Evolutionary conservation across 2,888 invertebrate genomes (phyloP).

Genomic region (Amphipyra tragopoginis): DNA sequence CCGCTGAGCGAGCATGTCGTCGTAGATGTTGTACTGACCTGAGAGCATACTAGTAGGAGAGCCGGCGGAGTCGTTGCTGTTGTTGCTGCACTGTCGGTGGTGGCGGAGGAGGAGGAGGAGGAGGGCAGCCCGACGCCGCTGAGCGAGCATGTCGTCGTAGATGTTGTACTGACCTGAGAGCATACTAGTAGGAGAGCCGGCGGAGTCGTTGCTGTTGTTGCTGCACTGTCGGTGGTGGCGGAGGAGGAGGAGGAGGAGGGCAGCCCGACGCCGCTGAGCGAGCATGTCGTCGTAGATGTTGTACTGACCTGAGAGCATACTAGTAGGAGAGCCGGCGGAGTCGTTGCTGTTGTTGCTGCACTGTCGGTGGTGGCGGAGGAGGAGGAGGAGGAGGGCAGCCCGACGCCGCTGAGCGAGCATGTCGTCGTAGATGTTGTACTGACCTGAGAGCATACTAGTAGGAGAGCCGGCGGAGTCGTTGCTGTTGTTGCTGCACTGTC

Average conservation of each 20-base stretch:
- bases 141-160: too few species aligned
- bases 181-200: constrained; percentile 95
- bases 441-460: constrained; percentile 95
- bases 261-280: constrained; percentile 94
- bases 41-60: constrained; percentile 96
- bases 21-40: too few species aligned
- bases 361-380: constrained; percentile 95
- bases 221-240: constrained; percentile 96
- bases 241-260: too few species aligned
- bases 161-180: constrained; percentile 91
- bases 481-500: constrained; percentile 95
- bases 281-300: constrained; percentile 92
- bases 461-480: constrained; percentile 95
- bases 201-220: constrained; percentile 94
- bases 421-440: constrained; percentile 89
- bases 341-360: constrained; percentile 95
- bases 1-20: too few species aligned
- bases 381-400: too few species aligned
- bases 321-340: constrained; percentile 95
- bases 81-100: too few species aligned
- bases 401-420: constrained; percentile 95
- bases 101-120: too few species aligned
- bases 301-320: constrained; percentile 93
- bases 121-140: too few species aligned
- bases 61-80: constrained; percentile 94